phyloP scores from a whole-genome alignment of 2,888 invertebrate genomes.

The Apoda limacodes region DNA sequence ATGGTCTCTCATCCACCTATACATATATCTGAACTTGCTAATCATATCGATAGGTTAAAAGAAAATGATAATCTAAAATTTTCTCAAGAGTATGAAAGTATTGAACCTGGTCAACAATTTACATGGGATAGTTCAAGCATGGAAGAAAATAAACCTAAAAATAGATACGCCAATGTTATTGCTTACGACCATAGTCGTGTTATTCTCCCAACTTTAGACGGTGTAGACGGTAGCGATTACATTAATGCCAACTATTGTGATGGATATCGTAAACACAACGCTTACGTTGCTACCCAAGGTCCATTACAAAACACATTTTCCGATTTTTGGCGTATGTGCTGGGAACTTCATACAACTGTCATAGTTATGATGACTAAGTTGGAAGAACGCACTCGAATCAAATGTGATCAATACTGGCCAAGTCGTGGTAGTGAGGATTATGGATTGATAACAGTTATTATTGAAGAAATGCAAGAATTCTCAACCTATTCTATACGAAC shows the following conservation, averaged over 20 bases:
- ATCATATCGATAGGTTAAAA: conserved; percentile 96
- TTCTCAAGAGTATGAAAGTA: conserved; percentile 98
- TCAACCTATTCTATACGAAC: conserved; percentile 98
- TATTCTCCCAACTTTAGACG: conserved; percentile 89
- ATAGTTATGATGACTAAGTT: conserved; percentile 99
- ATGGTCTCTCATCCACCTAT: conserved; percentile 99
- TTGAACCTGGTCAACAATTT: conserved; percentile 99
- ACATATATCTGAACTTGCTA: conserved; percentile 90
- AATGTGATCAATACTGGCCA: conserved; percentile 99
- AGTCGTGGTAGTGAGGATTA: conserved; percentile 94
- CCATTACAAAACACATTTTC: conserved; percentile 97
- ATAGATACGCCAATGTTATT: conserved; percentile 98
- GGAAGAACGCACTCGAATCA: conserved; percentile 95
- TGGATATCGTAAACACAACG: conserved; percentile 97
- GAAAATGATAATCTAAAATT: conserved; percentile 97
- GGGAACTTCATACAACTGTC: conserved; percentile 94
- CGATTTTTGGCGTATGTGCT: conserved; percentile 99
- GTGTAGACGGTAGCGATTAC: conserved; percentile 93
- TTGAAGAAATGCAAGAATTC: conserved; percentile 95
- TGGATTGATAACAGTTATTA: conserved; percentile 93
- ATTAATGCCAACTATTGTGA: conserved; percentile 99
- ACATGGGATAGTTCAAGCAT: conserved; percentile 99
- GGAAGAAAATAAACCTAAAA: conserved; percentile 98
- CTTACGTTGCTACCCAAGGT: conserved; percentile 99
- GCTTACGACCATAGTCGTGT: conserved; percentile 99